A percentile compares a stretch with the other conserved stretches of the same genome.
phyloP scores from a whole-genome alignment of 2,797 vertebrate species.

The Rallus crepitans region DNA sequence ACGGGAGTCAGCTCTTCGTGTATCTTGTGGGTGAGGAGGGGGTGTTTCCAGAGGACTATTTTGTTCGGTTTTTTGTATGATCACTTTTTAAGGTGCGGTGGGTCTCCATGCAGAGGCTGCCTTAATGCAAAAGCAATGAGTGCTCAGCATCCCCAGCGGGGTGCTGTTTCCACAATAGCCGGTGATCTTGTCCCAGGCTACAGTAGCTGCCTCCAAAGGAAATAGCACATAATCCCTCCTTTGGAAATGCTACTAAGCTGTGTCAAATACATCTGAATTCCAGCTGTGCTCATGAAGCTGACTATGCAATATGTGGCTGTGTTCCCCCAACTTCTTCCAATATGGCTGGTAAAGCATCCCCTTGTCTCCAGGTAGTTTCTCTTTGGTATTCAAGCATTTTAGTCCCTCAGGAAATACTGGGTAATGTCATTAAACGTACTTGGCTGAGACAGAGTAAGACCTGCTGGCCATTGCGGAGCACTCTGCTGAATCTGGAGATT shows the following conservation, averaged over 20 bases:
- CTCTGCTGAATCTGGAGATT: not conserved
- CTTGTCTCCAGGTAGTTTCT: not conserved
- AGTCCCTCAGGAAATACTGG: conserved; percentile 14
- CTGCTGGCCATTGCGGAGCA: not conserved
- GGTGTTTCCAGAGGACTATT: conserved; percentile 32
- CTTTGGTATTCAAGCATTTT: not conserved
- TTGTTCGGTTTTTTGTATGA: conserved; percentile 20
- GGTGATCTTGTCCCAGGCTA: not conserved
- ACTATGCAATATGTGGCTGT: conserved; percentile 50
- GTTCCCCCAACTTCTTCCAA: not conserved
- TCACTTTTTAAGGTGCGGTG: not conserved
- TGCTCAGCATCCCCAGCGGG: not conserved
- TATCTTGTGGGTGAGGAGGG: not conserved
- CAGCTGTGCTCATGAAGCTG: conserved; percentile 36
- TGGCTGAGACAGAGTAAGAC: not conserved
- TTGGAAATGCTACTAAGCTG: conserved; percentile 34
- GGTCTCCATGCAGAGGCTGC: not conserved
- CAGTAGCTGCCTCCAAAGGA: conserved; percentile 58
- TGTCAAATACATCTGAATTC: conserved; percentile 36
- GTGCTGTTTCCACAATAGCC: not conserved
- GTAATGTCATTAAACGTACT: not conserved
- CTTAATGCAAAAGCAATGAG: conserved; percentile 14
- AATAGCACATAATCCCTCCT: conserved; percentile 68
- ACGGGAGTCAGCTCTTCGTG: conserved; percentile 48
- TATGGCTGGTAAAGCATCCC: not conserved